Evolutionary conservation across 2,113 vertebrate genomes (phyloP).

Genomic region (Pelvicachromis taeniatus): DNA sequence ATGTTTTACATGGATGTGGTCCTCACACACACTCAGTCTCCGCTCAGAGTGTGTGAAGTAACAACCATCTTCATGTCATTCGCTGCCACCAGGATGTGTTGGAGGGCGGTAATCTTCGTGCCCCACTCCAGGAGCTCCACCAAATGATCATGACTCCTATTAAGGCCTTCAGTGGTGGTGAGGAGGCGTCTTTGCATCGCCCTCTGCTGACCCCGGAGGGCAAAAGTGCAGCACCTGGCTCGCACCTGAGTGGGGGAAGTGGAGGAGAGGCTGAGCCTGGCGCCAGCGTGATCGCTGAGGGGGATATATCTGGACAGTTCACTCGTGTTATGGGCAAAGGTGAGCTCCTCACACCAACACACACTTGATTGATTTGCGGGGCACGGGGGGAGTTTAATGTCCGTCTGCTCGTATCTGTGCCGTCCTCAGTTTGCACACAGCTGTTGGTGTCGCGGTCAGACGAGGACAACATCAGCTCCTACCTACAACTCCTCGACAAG

Average conservation of each 20-base stretch:
- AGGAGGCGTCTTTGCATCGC: slow-evolving; percentile 73
- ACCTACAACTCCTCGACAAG: slow-evolving; percentile 98
- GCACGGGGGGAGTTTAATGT: neutral
- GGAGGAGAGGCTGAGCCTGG: slow-evolving; percentile 85
- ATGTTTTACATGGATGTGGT: neutral
- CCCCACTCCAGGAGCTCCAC: slow-evolving; percentile 92
- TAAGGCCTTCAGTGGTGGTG: slow-evolving; percentile 79
- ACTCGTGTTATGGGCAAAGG: slow-evolving; percentile 99
- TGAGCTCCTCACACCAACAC: slow-evolving; percentile 37
- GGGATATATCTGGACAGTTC: slow-evolving; percentile 92
- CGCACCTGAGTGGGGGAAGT: slow-evolving; percentile 71
- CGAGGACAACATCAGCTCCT: slow-evolving; percentile 97
- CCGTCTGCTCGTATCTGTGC: neutral
- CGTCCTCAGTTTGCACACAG: slow-evolving; percentile 88
- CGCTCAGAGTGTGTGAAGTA: no score
- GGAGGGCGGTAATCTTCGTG: slow-evolving; percentile 89
- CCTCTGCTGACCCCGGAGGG: slow-evolving; percentile 75
- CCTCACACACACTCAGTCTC: no score
- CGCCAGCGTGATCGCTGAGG: slow-evolving; percentile 79
- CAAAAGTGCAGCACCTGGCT: slow-evolving; percentile 77
- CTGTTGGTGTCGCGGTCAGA: slow-evolving; percentile 95
- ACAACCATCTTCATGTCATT: neutral
- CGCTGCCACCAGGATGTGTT: slow-evolving; percentile 82
- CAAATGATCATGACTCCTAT: slow-evolving; percentile 98
- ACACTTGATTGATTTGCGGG: neutral